A percentile compares a stretch with the other conserved stretches of the same genome.
Evolutionary conservation across 2,113 vertebrate genomes (phyloP).

Genomic region (Trematocara macrostoma): DNA sequence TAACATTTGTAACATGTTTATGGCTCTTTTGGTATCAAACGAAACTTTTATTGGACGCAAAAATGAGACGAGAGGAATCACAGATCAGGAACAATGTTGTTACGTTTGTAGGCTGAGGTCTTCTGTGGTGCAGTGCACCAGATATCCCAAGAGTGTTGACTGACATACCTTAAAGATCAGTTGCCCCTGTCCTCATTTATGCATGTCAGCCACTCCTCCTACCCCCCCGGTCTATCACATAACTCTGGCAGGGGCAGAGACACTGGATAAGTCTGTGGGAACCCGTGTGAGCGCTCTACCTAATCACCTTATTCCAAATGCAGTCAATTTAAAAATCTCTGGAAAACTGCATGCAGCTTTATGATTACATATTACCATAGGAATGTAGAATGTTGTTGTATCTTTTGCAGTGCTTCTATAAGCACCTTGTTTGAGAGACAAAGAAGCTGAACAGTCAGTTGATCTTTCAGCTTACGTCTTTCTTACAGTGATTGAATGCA

Average conservation of each 20-base stretch:
- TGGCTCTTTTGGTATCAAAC: slow-evolving; percentile 2
- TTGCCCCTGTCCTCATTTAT: slow-evolving; percentile 49
- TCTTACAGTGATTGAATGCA: not conserved
- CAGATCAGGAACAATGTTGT: slow-evolving; percentile 34
- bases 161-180: slow-evolving; percentile 64
- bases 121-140: slow-evolving; percentile 32
- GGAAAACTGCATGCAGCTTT: not conserved
- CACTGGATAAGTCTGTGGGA: slow-evolving; percentile 69
- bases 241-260: slow-evolving; percentile 58
- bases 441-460: not conserved
- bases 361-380: not conserved
- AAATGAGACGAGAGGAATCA: slow-evolving; percentile 14
- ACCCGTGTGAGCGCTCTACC: slow-evolving; percentile 29
- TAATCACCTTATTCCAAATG: not conserved
- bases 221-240: slow-evolving; percentile 48
- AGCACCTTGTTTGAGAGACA: not conserved
- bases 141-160: slow-evolving; percentile 44
- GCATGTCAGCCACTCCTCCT: slow-evolving; percentile 36
- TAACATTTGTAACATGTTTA: not conserved
- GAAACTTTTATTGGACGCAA: slow-evolving; percentile 2
- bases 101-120: slow-evolving; percentile 45
- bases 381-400: not conserved
- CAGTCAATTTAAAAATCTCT: not conserved
- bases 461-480: not conserved
- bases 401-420: not conserved